These are phyloP conservation scores for Horisme vitalbata DNA, from an alignment of 2,888 invertebrate genomes.

Conservation along the genomic window DNA sequence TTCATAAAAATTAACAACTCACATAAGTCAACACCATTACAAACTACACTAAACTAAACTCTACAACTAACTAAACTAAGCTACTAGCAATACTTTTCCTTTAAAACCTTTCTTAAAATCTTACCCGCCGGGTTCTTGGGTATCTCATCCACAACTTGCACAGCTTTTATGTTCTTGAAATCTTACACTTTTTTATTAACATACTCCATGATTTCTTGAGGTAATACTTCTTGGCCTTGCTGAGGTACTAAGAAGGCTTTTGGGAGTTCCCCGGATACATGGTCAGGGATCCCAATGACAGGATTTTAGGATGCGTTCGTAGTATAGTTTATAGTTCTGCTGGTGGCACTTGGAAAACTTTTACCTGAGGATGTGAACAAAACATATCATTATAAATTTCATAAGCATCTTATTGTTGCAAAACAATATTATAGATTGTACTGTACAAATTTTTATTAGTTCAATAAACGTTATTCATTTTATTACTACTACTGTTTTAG, in stretches of 20 bases:
- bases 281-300: slow-evolving; percentile 91
- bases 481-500: too few relatives aligned
- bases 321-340: slow-evolving; percentile 92
- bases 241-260: slow-evolving; percentile 87
- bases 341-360: slow-evolving; percentile 91
- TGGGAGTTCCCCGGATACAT: slow-evolving; percentile 88
- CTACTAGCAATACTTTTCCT: slow-evolving; percentile 57
- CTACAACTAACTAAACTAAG: too few relatives aligned
- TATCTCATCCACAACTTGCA: slow-evolving; percentile 85
- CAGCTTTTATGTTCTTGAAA: slow-evolving; percentile 88
- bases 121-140: slow-evolving; percentile 91
- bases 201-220: slow-evolving; percentile 85
- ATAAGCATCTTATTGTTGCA: too few relatives aligned
- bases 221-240: slow-evolving; percentile 56
- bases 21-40: too few relatives aligned
- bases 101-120: slow-evolving; percentile 86
- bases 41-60: too few relatives aligned
- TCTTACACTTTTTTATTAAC: slow-evolving; percentile 86
- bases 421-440: too few relatives aligned
- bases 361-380: slow-evolving; percentile 81
- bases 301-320: slow-evolving; percentile 87
- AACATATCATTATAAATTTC: too few relatives aligned
- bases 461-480: too few relatives aligned
- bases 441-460: too few relatives aligned
- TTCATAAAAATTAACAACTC: too few relatives aligned